Percentiles rank a stretch among this genome's conserved stretches.
Conservation (phyloP, 2,888 invertebrate genomes). For the Nephrotoma guestfalica region DNA sequence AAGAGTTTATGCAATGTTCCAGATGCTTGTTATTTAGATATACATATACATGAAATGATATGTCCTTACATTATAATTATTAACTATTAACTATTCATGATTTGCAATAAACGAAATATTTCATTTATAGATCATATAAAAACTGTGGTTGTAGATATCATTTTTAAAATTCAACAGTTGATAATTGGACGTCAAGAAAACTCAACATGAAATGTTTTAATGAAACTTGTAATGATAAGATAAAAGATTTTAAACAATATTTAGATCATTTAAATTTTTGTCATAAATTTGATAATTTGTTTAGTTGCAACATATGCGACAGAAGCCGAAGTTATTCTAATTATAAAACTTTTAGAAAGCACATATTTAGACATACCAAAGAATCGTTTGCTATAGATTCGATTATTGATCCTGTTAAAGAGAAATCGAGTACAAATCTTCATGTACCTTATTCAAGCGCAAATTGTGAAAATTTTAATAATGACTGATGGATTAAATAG, state of each 20-base stretch:
- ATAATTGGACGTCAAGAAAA: too few relatives aligned
- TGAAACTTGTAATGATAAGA: neutral
- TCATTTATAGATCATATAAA: too few relatives aligned
- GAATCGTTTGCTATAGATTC: neutral
- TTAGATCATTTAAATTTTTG: neutral
- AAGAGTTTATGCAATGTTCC: too few relatives aligned
- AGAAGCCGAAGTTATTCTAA: neutral
- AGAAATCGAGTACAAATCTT: too few relatives aligned
- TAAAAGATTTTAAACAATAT: neutral
- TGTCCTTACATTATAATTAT: neutral
- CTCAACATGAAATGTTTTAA: neutral
- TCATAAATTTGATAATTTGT: neutral
- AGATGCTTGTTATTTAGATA: neutral
- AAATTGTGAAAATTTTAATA: too few relatives aligned
- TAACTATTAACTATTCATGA: neutral
- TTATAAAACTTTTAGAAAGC: neutral
- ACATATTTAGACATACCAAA: neutral
- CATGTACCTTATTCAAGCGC: too few relatives aligned
- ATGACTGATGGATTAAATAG: too few relatives aligned
- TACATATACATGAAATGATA: neutral
- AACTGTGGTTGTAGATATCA: too few relatives aligned
- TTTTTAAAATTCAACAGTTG: too few relatives aligned
- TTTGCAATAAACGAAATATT: too few relatives aligned
- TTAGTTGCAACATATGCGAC: neutral
- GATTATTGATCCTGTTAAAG: too few relatives aligned